Evolutionary conservation across 2,888 invertebrate genomes (phyloP), one percentile per base, ranked within the genome.

Genomic region (Ernsta delagoae): DNA sequence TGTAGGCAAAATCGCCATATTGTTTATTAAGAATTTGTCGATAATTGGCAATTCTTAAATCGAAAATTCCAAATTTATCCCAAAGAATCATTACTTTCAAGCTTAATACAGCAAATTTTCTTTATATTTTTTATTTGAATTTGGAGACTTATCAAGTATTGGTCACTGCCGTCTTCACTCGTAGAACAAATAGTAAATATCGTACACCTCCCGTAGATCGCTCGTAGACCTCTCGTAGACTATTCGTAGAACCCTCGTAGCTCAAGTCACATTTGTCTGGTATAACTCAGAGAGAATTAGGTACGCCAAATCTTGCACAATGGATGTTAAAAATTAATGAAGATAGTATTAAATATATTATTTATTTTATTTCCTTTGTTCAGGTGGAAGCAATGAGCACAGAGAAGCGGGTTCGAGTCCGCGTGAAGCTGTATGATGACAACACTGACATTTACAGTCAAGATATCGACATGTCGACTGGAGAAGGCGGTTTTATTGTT

Each of bases 381-480:
- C 83, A 95, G 95, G 95, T 96, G 41, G 95, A 95, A 89, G 95
- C 95, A 24, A 94, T 95, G 91, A 96, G 95, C 79, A 95, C 95
- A 0, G 96, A 96, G 79, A 95, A 95, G 79, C 93, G 93, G 0
- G 95, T 96, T 0, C 90, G 95, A 50, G 95, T 96, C 5, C 93
- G 95, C 0, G 95, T 96, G 12, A 95, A 95, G 85, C 93, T 96
- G 0, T 95, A 95, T 77, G 95, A 96, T 75, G 95, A 95, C 80
- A 94, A 94, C 8, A 96, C 95, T 0, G 95, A 95, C 73, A 95
- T 96, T 82, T 96, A 96, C 84, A 96, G 95, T 73, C 96, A 96
- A 82, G 96, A 96, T 74, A 95, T 96, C 63, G 96, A 96, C 83
- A 95, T 96, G 89, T 94, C 95, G 0, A 95, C 95, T 4, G 95